Evolutionary conservation across 2,113 vertebrate genomes (phyloP).

Genomic region (Myotis brandtii): DNA sequence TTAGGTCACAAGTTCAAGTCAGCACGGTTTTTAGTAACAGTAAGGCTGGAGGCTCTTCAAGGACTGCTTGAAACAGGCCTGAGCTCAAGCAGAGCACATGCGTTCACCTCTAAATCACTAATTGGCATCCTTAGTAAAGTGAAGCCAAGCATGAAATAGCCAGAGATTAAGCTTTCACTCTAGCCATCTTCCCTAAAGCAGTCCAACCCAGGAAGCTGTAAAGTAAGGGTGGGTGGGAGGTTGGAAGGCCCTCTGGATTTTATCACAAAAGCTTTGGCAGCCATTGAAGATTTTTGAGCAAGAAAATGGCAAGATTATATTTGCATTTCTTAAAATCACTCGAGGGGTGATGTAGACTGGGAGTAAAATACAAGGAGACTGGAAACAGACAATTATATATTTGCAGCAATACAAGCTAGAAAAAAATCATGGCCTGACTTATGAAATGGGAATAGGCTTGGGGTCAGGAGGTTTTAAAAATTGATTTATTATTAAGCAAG

Average conservation of each 20-base stretch:
- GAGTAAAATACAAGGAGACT: neutral
- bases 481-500: neutral
- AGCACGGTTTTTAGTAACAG: slow-evolving; percentile 4
- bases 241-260: slow-evolving; percentile 5
- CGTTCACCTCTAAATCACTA: slow-evolving; percentile 77
- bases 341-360: neutral
- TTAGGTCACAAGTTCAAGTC: slow-evolving; percentile 55
- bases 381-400: neutral
- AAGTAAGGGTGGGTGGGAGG: neutral
- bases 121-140: slow-evolving; percentile 77
- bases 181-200: slow-evolving; percentile 56
- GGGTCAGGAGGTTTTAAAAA: neutral
- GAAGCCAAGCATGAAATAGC: slow-evolving; percentile 80
- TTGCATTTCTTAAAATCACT: slow-evolving; percentile 40
- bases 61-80: slow-evolving; percentile 43
- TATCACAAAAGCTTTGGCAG: slow-evolving; percentile 26
- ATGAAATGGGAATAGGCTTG: neutral
- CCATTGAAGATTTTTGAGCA: slow-evolving; percentile 20
- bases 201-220: slow-evolving; percentile 24
- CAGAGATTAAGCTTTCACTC: slow-evolving; percentile 72
- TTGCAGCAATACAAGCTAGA: neutral
- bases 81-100: slow-evolving; percentile 33
- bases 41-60: slow-evolving; percentile 57
- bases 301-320: slow-evolving; percentile 11
- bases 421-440: neutral